Percentiles rank a stretch among this genome's conserved stretches.
Conservation (phyloP, 2,113 vertebrate genomes). For the Saccopteryx bilineata region DNA sequence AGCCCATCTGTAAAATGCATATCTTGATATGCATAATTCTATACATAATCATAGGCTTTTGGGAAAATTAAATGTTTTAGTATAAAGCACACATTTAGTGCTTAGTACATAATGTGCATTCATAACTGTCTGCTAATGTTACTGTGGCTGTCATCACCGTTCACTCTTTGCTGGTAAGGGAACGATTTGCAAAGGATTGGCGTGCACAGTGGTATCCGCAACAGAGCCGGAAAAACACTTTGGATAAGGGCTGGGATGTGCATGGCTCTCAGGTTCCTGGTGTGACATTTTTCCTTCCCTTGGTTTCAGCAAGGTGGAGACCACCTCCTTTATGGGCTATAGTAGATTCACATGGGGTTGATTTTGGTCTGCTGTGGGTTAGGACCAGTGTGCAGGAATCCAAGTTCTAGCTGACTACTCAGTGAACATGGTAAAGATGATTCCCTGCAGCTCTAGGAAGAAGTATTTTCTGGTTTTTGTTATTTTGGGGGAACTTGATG, state of each 20-base stretch:
- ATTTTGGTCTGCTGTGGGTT: not conserved
- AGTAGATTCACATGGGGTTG: not conserved
- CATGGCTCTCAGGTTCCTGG: not conserved
- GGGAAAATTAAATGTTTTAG: conserved; percentile 13
- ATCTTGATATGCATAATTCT: too few species aligned
- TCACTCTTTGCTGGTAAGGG: not conserved
- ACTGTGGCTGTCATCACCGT: rapidly evolving
- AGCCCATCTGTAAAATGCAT: not conserved
- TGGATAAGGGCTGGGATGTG: not conserved
- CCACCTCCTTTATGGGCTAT: not conserved
- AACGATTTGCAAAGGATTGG: not conserved
- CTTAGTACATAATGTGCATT: not conserved
- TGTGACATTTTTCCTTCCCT: conserved; percentile 28
- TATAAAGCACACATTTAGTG: not conserved
- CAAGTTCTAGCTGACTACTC: conserved; percentile 6
- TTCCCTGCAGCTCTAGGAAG: conserved; percentile 42
- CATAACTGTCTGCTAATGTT: not conserved
- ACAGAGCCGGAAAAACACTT: not conserved
- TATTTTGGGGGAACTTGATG: conserved; percentile 69
- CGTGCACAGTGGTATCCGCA: not conserved
- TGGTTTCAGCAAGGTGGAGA: not conserved
- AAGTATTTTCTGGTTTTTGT: conserved; percentile 54
- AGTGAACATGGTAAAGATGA: conserved; percentile 14
- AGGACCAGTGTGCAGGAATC: conserved; percentile 29
- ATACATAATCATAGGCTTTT: not conserved